Evolutionary conservation across 2,113 vertebrate species (phyloP).

Genomic region (Sphaerodactylus townsendi): DNA sequence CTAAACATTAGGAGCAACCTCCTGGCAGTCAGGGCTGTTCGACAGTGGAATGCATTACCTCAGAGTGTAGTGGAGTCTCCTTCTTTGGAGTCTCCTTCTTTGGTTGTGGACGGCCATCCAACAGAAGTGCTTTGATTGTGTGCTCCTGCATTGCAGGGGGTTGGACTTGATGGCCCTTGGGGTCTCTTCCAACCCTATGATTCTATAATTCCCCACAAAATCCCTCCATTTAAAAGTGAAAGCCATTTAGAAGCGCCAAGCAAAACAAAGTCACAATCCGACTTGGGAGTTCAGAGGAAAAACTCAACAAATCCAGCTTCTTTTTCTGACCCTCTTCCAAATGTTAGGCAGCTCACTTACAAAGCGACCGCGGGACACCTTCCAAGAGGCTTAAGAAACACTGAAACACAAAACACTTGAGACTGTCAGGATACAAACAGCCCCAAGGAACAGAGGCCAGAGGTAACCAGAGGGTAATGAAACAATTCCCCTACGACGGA

Average conservation of each 20-base stretch:
- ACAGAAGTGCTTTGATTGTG: too few relatives aligned
- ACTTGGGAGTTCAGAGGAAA: background rate
- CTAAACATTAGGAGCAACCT: too few relatives aligned
- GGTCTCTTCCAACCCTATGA: too few relatives aligned
- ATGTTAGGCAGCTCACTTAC: slow-evolving; percentile 50
- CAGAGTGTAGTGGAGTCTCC: too few relatives aligned
- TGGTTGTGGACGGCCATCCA: too few relatives aligned
- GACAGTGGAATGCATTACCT: too few relatives aligned
- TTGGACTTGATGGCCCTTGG: too few relatives aligned
- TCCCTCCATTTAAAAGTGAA: background rate
- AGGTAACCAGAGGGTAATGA: background rate
- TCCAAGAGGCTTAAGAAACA: slow-evolving; percentile 63
- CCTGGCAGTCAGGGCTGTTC: too few relatives aligned
- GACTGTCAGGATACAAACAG: slow-evolving; percentile 49
- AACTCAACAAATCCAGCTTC: background rate
- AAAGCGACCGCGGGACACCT: slow-evolving; percentile 54
- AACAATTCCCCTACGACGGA: background rate
- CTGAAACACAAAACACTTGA: slow-evolving; percentile 47
- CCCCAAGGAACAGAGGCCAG: slow-evolving; percentile 34
- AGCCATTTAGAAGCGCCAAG: background rate
- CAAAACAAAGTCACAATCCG: rapidly evolving
- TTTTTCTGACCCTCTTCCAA: slow-evolving; percentile 61
- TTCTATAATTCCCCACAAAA: too few relatives aligned
- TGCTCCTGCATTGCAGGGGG: too few relatives aligned
- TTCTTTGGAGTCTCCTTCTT: too few relatives aligned